Percentiles rank a stretch among this genome's conserved stretches.
These are phyloP conservation scores for Rhagonycha lutea DNA, from an alignment of 2,888 invertebrate species.

Conservation along the genomic window DNA sequence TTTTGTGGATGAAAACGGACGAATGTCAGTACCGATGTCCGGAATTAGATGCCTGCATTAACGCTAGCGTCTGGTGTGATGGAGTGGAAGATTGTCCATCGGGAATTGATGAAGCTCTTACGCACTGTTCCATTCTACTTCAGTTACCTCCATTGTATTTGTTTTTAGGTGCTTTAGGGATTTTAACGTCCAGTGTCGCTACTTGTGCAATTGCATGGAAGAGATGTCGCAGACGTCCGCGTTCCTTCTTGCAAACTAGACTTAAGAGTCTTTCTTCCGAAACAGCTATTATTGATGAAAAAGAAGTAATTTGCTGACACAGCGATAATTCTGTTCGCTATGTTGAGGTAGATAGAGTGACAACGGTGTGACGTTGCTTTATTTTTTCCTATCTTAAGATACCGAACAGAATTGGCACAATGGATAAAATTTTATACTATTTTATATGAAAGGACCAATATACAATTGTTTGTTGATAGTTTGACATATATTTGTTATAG, in stretches of 20 bases:
- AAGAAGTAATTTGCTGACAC: conserved; percentile 94
- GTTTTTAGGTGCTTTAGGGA: conserved; percentile 54
- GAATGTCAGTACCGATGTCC: conserved; percentile 79
- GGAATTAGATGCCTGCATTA: conserved; percentile 81
- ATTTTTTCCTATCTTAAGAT: conserved; percentile 33
- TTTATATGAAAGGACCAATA: conserved; percentile 36
- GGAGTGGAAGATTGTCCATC: conserved; percentile 78
- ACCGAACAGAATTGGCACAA: conserved; percentile 47
- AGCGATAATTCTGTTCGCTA: conserved; percentile 94
- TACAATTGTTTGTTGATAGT: conserved; percentile 29
- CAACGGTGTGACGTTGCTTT: conserved; percentile 77
- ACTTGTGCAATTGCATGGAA: conserved; percentile 47
- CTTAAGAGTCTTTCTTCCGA: conserved; percentile 79
- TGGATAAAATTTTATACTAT: conserved; percentile 24
- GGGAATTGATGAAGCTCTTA: conserved; percentile 78
- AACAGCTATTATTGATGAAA: conserved; percentile 82
- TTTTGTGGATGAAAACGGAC: conserved; percentile 61
- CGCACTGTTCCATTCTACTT: conserved; percentile 78
- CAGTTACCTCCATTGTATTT: conserved; percentile 78
- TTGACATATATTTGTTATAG: conserved; percentile 42
- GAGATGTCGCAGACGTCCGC: conserved; percentile 64
- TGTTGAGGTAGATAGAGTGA: conserved; percentile 87
- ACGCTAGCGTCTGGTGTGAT: conserved; percentile 80
- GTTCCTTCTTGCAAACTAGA: conserved; percentile 78
- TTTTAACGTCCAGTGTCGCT: conserved; percentile 48